Evolutionary conservation across 2,888 invertebrate species (phyloP), one percentile per base, ranked within the genome.

Genomic region (Agrypnus murinus): DNA sequence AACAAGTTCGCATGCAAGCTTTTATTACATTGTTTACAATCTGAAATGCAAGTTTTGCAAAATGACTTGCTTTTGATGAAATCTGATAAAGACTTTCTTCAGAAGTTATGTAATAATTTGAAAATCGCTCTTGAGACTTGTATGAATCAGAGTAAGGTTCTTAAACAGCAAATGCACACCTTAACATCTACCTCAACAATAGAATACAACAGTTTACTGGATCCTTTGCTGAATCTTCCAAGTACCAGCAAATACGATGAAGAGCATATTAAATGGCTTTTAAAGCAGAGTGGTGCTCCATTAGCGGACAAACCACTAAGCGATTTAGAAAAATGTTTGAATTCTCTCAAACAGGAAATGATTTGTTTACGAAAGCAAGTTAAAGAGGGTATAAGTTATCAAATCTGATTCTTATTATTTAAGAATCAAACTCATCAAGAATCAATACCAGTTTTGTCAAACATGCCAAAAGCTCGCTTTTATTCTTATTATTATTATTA

Each of bases 261-360:
- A 25, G 72, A 63, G 9, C 73, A 75, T 40, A 79, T 80, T 31
- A 74, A 79, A 25, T 73, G 76, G 32, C 69, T 83, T 15, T 62
- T 83, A 53, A 74, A 79, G 59, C 75, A 78, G 65, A 80, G 76
- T 60, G 75, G 70, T 48, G 65, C 72, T 12, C 65, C 76, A 5
- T 62, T 72, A 1, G 65, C 71, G 31, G 76, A 74, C 48, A 78
- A 77, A 68, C 80, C 81, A 25, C 67, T 82, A 9, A 77, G 67
- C 59, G 80, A 82, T 74, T 77, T 83, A 7, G 78, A 81, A 40
- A 72, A 71, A 40, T 80, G 80, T 64, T 73, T 83, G 7, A 77
- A 79, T 71, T 77, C 77, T n/a, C 76, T 83, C 9, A 79, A 79
- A 58, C 77, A 78, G 60, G 82, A 82, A 73, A 81, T 83, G 77